These are phyloP conservation scores for Drosophila meridiana DNA, from an alignment of 2,888 invertebrate genomes.

Conservation along the genomic window DNA sequence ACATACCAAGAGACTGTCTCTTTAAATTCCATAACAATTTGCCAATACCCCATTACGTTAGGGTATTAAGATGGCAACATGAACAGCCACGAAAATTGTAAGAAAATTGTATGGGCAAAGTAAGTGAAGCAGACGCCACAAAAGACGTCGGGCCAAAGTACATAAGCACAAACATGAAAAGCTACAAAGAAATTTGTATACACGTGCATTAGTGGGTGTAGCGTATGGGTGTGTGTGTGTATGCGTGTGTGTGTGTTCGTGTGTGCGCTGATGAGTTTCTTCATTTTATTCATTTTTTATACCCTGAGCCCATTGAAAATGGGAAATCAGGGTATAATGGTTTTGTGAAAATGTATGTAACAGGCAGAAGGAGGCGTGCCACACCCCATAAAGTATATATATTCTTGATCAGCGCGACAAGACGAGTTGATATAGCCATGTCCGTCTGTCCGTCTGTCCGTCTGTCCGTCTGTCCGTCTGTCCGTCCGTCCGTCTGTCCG, in stretches of 20 bases:
- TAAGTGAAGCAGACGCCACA: conserved; percentile 75
- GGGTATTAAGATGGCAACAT: conserved; percentile 53
- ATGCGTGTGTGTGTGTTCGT: conserved; percentile 9
- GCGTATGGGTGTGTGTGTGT: conserved; percentile 3
- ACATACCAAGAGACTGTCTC: neutral
- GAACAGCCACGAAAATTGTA: conserved; percentile 68
- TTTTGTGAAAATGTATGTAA: too few species aligned
- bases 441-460: too few species aligned
- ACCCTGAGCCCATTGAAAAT: too few species aligned
- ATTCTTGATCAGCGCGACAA: too few species aligned
- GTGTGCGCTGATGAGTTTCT: conserved; percentile 70
- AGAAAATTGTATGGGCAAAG: conserved; percentile 75
- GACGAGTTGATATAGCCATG: too few species aligned
- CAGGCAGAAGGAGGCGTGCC: too few species aligned
- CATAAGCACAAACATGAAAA: conserved; percentile 66
- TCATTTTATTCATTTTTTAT: conserved; percentile 42
- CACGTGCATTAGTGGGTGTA: conserved; percentile 66
- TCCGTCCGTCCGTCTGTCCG: too few species aligned
- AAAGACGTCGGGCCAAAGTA: conserved; percentile 63
- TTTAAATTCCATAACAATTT: neutral
- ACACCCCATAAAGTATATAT: too few species aligned
- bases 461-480: too few species aligned
- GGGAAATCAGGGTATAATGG: too few species aligned
- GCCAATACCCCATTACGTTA: neutral
- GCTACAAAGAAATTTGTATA: conserved; percentile 80